Conservation (phyloP, 2,888 invertebrate genomes). For the Lithophane semibrunnea region DNA sequence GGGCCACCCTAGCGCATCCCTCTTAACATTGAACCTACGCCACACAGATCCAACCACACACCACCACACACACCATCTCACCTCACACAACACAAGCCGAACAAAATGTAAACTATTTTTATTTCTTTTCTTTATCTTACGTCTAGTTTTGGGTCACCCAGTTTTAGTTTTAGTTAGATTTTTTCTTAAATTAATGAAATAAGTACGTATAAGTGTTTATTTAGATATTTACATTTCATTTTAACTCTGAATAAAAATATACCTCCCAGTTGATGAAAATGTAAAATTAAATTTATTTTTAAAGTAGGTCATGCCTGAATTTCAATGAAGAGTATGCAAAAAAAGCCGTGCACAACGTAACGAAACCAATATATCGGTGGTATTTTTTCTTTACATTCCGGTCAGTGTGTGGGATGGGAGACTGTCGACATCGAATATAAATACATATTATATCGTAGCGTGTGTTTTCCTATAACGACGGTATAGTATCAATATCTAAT, state of each 20-base stretch:
- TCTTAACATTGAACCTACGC: no score
- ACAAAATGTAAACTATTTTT: no score
- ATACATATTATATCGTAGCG: background rate
- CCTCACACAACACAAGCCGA: no score
- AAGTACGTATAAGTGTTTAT: background rate
- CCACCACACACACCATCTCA: no score
- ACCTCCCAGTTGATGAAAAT: conserved; percentile 1
- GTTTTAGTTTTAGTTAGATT: no score
- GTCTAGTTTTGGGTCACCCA: no score
- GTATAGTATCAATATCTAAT: no score
- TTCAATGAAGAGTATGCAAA: background rate
- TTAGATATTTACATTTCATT: background rate
- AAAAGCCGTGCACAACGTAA: background rate
- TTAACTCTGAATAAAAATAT: background rate
- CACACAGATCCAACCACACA: no score
- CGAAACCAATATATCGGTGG: background rate
- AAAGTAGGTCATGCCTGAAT: no score
- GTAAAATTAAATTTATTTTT: background rate
- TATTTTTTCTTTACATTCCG: conserved; percentile 8
- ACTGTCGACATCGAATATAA: background rate
- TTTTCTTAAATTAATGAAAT: no score
- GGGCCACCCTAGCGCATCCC: no score
- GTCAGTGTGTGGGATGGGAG: background rate
- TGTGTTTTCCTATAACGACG: background rate
- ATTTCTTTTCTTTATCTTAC: no score